Evolutionary conservation across 2,888 invertebrate genomes (phyloP).

Genomic region (Cerceris ruficornis): DNA sequence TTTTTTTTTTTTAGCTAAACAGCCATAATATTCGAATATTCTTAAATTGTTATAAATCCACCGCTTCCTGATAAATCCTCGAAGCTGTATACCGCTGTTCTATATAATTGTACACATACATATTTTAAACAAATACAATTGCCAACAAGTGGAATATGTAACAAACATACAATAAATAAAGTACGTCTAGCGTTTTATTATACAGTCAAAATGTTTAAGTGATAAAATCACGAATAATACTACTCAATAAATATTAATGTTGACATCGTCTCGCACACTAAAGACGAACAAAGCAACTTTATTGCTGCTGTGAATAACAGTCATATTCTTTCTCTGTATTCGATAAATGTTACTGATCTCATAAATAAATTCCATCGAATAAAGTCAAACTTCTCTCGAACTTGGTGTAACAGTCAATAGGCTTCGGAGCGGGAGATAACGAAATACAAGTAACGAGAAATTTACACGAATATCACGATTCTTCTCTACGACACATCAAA

Average conservation of each 20-base stretch:
- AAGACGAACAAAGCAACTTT: constrained; percentile 17
- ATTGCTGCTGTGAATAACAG: constrained; percentile 15
- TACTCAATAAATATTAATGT: constrained; percentile 52
- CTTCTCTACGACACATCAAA: constrained; percentile 51
- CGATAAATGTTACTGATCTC: constrained; percentile 15
- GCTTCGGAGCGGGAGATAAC: constrained; percentile 53
- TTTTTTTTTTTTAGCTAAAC: constrained; percentile 37
- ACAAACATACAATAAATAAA: constrained; percentile 43
- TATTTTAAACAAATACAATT: constrained; percentile 14
- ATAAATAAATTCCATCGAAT: constrained; percentile 25
- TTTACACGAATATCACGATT: constrained; percentile 64
- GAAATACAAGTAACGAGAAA: constrained; percentile 64
- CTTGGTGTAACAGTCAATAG: constrained; percentile 40
- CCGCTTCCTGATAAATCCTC: constrained; percentile 14
- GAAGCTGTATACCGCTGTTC: constrained; percentile 25
- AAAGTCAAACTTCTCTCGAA: constrained; percentile 25
- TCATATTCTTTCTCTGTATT: constrained; percentile 3
- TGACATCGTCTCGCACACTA: constrained; percentile 12
- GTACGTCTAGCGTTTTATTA: constrained; percentile 48
- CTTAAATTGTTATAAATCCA: constrained; percentile 31
- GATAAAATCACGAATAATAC: constrained; percentile 26
- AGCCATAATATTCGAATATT: constrained; percentile 43
- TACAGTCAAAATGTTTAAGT: constrained; percentile 46
- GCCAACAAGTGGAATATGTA: constrained; percentile 28
- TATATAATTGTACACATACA: constrained; percentile 27